Evolutionary conservation across 2,888 invertebrate species (phyloP).

Genomic region (Thera britannica): DNA sequence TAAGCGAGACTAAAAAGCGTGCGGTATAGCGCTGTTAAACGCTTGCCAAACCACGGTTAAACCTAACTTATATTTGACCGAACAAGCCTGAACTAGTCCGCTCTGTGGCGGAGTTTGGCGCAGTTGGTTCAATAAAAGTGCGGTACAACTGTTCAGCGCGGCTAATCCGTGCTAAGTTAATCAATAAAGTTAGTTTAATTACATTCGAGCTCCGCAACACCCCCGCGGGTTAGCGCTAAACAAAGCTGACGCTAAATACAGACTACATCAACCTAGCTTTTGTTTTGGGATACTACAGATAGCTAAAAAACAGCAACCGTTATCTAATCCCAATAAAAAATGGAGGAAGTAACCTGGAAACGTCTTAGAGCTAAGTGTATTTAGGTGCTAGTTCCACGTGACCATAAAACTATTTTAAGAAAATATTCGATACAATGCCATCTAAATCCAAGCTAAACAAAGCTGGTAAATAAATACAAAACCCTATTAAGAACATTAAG

Average conservation of each 20-base stretch:
- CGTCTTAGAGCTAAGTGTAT: too few relatives aligned
- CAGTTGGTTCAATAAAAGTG: constrained; percentile 18
- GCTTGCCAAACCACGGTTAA: background rate
- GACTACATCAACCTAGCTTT: constrained; percentile 19
- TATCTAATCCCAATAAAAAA: background rate
- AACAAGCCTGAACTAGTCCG: background rate
- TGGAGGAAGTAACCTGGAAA: too few relatives aligned
- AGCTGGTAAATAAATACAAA: too few relatives aligned
- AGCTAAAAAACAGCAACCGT: background rate
- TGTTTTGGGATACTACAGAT: constrained; percentile 2
- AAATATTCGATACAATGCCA: too few relatives aligned
- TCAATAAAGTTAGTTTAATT: constrained; percentile 32
- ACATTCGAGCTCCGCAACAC: constrained; percentile 16
- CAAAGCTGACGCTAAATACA: constrained; percentile 27
- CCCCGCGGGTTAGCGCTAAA: constrained; percentile 19
- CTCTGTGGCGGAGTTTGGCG: constrained; percentile 10
- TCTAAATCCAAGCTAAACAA: too few relatives aligned
- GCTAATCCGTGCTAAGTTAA: constrained; percentile 31
- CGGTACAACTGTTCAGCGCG: constrained; percentile 8
- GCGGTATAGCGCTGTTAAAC: background rate
- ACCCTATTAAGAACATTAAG: too few relatives aligned
- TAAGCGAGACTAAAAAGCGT: background rate
- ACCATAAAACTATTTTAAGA: too few relatives aligned
- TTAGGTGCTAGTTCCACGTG: too few relatives aligned
- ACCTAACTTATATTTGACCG: constrained; percentile 7